A percentile compares a stretch with the other conserved stretches of the same genome.
Evolutionary conservation across 2,888 invertebrate species (phyloP).

Genomic region (Yponomeuta malinellus): DNA sequence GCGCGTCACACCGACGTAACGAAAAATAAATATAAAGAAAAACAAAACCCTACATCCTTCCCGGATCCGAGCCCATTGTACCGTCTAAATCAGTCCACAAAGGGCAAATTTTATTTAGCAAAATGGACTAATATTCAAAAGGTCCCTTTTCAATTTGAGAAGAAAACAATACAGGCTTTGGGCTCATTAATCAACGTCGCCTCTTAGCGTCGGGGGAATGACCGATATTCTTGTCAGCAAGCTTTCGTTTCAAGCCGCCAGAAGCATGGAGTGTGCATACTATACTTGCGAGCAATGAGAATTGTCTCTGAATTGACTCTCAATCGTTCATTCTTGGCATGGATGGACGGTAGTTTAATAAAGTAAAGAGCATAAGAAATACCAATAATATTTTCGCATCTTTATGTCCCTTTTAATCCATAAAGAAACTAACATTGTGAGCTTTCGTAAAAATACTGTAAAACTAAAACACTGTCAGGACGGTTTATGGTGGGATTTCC

Average conservation of each 20-base stretch:
- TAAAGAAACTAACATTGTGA: no score
- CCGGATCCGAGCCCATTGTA: not conserved
- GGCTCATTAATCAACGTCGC: slow-evolving; percentile 53
- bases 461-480: no score
- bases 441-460: no score
- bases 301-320: no score
- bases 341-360: no score
- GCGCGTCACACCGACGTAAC: not conserved
- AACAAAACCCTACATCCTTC: not conserved
- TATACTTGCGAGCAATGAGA: not conserved
- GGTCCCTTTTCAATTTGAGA: slow-evolving; percentile 30
- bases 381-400: no score
- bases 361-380: no score
- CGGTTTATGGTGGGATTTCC: no score
- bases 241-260: slow-evolving; percentile 12
- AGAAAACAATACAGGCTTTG: slow-evolving; percentile 44
- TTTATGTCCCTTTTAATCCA: no score
- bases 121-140: slow-evolving; percentile 28
- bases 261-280: not conserved
- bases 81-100: slow-evolving; percentile 12
- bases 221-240: slow-evolving; percentile 39
- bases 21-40: not conserved
- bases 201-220: slow-evolving; percentile 39
- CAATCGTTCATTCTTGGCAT: no score
- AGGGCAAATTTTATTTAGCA: slow-evolving; percentile 23